These are phyloP conservation scores for Siniperca knerii DNA, from an alignment of 2,113 vertebrate genomes.

Conservation along the genomic window DNA sequence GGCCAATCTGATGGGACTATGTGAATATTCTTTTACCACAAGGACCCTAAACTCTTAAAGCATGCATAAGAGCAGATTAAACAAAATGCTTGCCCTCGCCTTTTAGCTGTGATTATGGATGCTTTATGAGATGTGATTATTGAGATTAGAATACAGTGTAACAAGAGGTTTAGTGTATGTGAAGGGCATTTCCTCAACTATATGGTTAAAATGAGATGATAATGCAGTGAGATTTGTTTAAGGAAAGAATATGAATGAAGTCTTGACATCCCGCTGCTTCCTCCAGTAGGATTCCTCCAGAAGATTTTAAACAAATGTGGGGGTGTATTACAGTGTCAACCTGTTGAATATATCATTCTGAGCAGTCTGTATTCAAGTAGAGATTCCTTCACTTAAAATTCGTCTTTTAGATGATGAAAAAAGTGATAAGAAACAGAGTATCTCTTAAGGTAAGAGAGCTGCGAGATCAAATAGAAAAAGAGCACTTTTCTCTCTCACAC, in stretches of 20 bases:
- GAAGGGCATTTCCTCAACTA: constrained; percentile 57
- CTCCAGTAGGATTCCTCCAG: background rate
- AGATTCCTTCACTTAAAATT: constrained; percentile 11
- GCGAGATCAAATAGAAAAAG: constrained; percentile 15
- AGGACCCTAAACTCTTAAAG: constrained; percentile 21
- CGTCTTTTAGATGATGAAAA: constrained; percentile 25
- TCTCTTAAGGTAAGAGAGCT: constrained; percentile 14
- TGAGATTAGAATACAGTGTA: constrained; percentile 35
- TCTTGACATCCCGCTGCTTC: background rate
- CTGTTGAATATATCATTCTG: constrained; percentile 17
- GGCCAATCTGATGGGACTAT: constrained; percentile 5
- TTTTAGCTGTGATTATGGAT: constrained; percentile 18
- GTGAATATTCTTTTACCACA: constrained; percentile 17
- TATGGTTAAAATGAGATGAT: constrained; percentile 18
- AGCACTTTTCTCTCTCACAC: background rate
- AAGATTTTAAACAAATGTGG: constrained; percentile 19
- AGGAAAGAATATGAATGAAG: background rate
- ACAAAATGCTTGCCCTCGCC: constrained; percentile 20
- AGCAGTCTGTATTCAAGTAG: background rate
- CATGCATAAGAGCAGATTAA: constrained; percentile 36
- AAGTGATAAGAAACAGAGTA: background rate
- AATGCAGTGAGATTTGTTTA: constrained; percentile 1
- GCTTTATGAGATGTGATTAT: constrained; percentile 35
- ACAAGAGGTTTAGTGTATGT: constrained; percentile 44
- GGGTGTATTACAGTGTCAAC: constrained; percentile 6